Evolutionary conservation across 2,113 vertebrate genomes (phyloP), one percentile per base, ranked within the genome.

Genomic region (Pholis gunnellus): DNA sequence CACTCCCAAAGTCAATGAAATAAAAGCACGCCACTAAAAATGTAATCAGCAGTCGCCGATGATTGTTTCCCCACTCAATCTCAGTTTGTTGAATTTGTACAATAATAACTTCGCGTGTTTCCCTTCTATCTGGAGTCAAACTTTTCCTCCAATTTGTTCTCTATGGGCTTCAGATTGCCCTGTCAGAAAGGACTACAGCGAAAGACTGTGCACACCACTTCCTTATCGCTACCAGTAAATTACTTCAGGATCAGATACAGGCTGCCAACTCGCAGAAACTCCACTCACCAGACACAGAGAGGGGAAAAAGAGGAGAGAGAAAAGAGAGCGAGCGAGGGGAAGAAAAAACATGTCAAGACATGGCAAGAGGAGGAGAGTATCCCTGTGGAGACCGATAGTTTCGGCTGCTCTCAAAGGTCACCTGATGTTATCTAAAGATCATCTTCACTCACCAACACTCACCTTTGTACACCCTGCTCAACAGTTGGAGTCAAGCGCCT

Each of bases 191-290:
- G 79, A 85, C 87, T 87, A 72, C 87, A 87, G 92, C 57, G 77
- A 86, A 92, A 91, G 84, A 80, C 88, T 89, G 82, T 79, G 79
- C 78, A 56, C 91, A 90, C 90, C 90, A 91, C 93, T 91, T 90
- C 87, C 92, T 94, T 94, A 94, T 94, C 92, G n/a, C 92, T 80
- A 72, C 83, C 88, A 93, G 91, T 92, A 93, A 94, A 94, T 94
- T 94, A 94, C 90, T 89, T 88, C 87, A 64, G 86, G 88, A 93
- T 94, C 94, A 89, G 94, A 93, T 94, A 93, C 91, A 92, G 85
- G 78, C 94, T 93, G 93, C 93, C 93, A 91, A 92, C 94, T 89
- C 81, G 5, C 88, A 84, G 85, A 92, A 91, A 92, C 89, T 92
- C 90, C 65, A 79, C 88, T 92, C 75, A 34, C 63, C 80, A 90